Percentiles rank a stretch among this genome's conserved stretches.
Evolutionary conservation across 2,113 vertebrate genomes (phyloP).

Genomic region (Salvelinus fontinalis): DNA sequence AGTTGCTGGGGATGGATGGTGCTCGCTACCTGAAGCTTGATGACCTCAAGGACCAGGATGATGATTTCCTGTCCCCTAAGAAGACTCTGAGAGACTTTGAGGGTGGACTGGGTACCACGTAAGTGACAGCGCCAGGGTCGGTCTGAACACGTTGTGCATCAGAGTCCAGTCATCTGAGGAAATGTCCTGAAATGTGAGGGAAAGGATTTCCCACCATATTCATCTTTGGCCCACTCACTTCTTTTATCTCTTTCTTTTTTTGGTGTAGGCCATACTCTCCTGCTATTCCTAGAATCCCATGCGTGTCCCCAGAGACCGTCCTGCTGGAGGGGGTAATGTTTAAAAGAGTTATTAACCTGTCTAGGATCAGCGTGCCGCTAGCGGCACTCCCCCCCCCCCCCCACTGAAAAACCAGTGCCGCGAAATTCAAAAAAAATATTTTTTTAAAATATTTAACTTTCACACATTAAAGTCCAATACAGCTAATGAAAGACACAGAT

Average conservation of each 20-base stretch:
- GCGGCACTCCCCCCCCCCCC: no score
- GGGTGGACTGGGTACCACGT: slow-evolving; percentile 76
- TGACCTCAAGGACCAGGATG: slow-evolving; percentile 80
- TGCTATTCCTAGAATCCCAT: slow-evolving; percentile 88
- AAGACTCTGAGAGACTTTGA: slow-evolving; percentile 78
- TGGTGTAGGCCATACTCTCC: slow-evolving; percentile 84
- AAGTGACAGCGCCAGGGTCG: slow-evolving; percentile 36
- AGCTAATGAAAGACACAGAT: no score
- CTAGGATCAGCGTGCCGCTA: no score
- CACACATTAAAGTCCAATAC: no score
- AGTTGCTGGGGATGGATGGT: slow-evolving; percentile 77
- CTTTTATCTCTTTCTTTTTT: slow-evolving; percentile 8
- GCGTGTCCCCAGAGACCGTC: slow-evolving; percentile 89
- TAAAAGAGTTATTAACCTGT: neutral
- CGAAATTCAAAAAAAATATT: no score
- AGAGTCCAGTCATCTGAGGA: neutral
- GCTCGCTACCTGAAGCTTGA: slow-evolving; percentile 78
- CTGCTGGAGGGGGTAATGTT: slow-evolving; percentile 78
- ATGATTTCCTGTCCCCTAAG: slow-evolving; percentile 79
- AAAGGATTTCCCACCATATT: neutral
- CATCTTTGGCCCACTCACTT: slow-evolving; percentile 3
- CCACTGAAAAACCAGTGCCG: no score
- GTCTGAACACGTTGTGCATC: neutral
- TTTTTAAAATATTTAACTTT: no score
- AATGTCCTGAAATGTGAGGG: neutral